Evolutionary conservation across 1,140 invertebrate genomes (phyloP), one percentile per base, ranked within the genome.

Genomic region (Ooceraea biroi): DNA sequence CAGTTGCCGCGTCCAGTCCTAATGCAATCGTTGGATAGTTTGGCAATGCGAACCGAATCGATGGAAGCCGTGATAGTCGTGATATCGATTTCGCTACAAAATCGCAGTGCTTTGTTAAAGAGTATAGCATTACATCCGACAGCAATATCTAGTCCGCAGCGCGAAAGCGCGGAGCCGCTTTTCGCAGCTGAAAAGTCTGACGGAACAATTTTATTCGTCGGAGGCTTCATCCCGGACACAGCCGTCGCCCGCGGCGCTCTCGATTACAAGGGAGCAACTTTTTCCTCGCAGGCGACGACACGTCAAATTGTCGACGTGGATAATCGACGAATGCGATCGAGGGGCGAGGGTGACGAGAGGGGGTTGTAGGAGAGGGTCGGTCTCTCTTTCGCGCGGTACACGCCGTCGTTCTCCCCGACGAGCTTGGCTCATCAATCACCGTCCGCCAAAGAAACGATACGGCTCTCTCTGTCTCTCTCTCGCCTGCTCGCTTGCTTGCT

Each of bases 281-380:
- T 87, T 87, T 80, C 84, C 73, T 66, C 86, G 46, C 69, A 52
- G 44, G 41, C 78, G 78, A 85, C 80, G 85, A 83, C 85, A 41
- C 85, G 86, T 87, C 78, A 77, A 87, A 87, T 87, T 57, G 86
- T 83, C 86, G 85, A 65, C 80, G 72, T 68, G 85, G 72, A 87
- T 87, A 86, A 87, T 87, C 86, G 86, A 68, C 65, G 86, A 85
- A 87, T 86, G 58, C 71, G 85, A 87, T 87, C 71, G 85, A 22
- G 5, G 14, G 0, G 46, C n/a, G n/a, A n/a, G n/a, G 5, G 27
- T 12, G 22, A 0, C 8, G 8, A 8, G 17, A 10, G n/a, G 0
- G 44, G n/a, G 12, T 17, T 0, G 25, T 2, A 30, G 8, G 10
- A 12, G 36, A 14, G 10, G 11, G 30, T 22, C 14, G 46, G 27